Percentiles rank a stretch among this genome's conserved stretches.
Evolutionary conservation across 2,797 vertebrate species (phyloP).

Genomic region (Mionectes olivaceus): DNA sequence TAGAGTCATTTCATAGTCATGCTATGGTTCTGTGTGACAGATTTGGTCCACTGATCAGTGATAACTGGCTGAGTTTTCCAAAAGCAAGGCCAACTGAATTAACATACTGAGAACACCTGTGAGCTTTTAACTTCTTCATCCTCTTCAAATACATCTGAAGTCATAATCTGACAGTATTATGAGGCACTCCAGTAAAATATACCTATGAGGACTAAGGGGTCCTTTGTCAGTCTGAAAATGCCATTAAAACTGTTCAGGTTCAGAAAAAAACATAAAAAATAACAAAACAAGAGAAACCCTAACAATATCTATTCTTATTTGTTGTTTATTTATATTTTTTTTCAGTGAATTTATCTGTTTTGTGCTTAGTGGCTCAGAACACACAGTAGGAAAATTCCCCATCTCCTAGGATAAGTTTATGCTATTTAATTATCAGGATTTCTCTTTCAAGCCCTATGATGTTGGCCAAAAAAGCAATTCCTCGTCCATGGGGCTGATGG

Average conservation of each 20-base stretch:
- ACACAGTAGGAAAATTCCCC: neutral
- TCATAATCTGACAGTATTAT: neutral
- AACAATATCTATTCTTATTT: neutral
- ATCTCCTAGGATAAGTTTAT: neutral
- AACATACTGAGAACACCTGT: neutral
- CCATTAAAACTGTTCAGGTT: neutral
- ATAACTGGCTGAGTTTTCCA: neutral
- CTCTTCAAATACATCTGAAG: neutral
- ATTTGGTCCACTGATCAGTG: neutral
- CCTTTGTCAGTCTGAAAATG: neutral
- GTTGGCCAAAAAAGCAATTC: neutral
- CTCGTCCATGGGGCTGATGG: rapidly evolving
- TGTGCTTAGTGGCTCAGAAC: neutral
- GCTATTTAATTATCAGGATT: neutral
- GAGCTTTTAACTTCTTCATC: neutral
- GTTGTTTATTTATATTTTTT: neutral
- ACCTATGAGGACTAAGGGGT: neutral
- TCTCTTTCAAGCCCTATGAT: neutral
- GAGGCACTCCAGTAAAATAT: neutral
- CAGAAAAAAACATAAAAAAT: neutral
- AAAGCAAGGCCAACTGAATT: neutral
- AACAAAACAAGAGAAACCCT: neutral
- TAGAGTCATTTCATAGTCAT: neutral
- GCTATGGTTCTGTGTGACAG: neutral
- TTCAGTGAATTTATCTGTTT: neutral